Evolutionary conservation across 2,797 vertebrate genomes (phyloP).

Genomic region (Acrossocheilus wenchowensis): DNA sequence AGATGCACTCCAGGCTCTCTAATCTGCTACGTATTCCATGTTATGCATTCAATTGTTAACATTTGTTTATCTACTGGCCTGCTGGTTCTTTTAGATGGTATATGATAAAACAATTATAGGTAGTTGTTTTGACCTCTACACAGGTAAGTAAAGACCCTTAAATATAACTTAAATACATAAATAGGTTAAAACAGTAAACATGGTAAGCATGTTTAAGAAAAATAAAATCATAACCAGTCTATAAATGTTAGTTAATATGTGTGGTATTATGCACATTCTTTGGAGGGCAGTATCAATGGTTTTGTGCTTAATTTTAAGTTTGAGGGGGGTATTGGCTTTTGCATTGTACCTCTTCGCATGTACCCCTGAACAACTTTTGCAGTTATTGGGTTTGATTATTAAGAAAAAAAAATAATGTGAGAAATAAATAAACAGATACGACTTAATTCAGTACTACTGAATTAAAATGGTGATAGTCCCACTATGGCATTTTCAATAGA

Average conservation of each 20-base stretch:
- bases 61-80: neutral
- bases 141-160: neutral
- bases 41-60: neutral
- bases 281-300: neutral
- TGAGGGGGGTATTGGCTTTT: neutral
- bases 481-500: conserved; percentile 45
- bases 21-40: neutral
- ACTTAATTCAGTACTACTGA: conserved; percentile 20
- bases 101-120: neutral
- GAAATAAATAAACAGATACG: conserved; percentile 26
- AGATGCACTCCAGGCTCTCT: conserved; percentile 19
- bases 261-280: neutral
- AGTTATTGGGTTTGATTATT: conserved; percentile 36
- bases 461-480: conserved; percentile 41
- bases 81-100: neutral
- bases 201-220: neutral
- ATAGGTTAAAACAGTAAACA: neutral
- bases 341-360: conserved; percentile 46
- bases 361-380: conserved; percentile 30
- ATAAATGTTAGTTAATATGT: neutral
- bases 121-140: neutral
- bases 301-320: neutral
- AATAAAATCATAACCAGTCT: too few relatives aligned
- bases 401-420: conserved; percentile 52
- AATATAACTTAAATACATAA: neutral